Evolutionary conservation across 2,113 vertebrate genomes (phyloP), one percentile per base, ranked within the genome.

Genomic region (Rhineura floridana): DNA sequence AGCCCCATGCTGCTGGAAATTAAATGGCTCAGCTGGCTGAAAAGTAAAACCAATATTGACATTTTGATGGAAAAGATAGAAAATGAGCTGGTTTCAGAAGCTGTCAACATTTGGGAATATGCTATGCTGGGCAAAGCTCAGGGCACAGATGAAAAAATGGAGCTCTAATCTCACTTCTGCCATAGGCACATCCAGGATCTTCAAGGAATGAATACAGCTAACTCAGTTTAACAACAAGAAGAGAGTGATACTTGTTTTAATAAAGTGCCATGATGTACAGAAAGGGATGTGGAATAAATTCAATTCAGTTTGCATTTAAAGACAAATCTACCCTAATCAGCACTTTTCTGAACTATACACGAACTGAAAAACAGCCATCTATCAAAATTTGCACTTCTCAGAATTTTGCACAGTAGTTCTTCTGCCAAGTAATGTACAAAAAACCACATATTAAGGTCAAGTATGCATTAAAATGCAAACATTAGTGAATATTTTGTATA

Each of bases 21-120:
- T 86, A 86, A 89, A 89, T 86, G 78, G 69, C 83, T 89, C 78
- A 76, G 84, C 52, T 86, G 78, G 84, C 88, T 73, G 79, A 73
- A 82, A 75, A 89, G 83, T 44, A 89, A 89, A 89, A 55, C 83
- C 77, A 81, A 85, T 81, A 85, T 86, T 89, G 78, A 85, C 59
- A 67, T 85, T 86, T 76, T 52, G 78, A 76, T 76, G 69, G 78
- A 86, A 86, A 44, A 75, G 67, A 89, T 42, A 75, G 88, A 85
- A 75, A 85, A 52, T 55, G 88, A 89, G n/a, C 88, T 81, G 55
- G 78, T 67, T 81, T 81, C 69, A 89, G 78, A 59, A 86, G 67
- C 44, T 81, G 36, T 75, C 44, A 86, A 86, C 77, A 81, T 42
- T 15, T 85, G 83, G 52, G 52, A 75, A 85, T 80, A 85, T 44